Conservation (phyloP, 2,113 vertebrate species). For the Pholis gunnellus region DNA sequence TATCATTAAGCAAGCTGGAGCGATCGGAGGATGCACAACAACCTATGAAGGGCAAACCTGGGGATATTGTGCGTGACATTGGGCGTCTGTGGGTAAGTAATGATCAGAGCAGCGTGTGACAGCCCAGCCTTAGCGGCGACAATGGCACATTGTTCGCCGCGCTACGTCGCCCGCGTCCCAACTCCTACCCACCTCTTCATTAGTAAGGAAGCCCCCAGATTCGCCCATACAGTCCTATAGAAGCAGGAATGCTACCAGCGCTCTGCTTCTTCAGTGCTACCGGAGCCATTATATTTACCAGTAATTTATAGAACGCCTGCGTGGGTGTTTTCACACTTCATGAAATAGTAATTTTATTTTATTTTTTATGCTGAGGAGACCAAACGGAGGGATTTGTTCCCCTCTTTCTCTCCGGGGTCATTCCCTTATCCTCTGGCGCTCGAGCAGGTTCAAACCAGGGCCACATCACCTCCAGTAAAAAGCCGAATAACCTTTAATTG, state of each 20-base stretch:
- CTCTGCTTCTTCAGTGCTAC: constrained; percentile 46
- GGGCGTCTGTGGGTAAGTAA: constrained; percentile 74
- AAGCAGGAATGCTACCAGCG: constrained; percentile 10
- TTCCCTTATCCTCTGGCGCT: constrained; percentile 51
- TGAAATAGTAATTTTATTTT: constrained; percentile 32
- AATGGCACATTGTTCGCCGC: constrained; percentile 66
- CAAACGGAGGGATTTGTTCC: constrained; percentile 51
- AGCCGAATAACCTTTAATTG: constrained; percentile 76
- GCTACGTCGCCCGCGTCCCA: constrained; percentile 48
- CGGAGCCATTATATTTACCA: constrained; percentile 55
- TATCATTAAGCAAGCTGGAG: constrained; percentile 72
- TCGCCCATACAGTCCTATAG: constrained; percentile 34
- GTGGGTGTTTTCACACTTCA: constrained; percentile 63
- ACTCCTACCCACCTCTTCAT: constrained; percentile 66
- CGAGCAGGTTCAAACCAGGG: constrained; percentile 72
- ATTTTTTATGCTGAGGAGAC: constrained; percentile 53
- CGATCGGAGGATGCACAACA: constrained; percentile 73
- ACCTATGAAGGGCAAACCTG: constrained; percentile 80
- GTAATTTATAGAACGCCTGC: constrained; percentile 55
- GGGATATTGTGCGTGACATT: constrained; percentile 76
- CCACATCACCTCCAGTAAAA: constrained; percentile 56
- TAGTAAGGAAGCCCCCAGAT: constrained; percentile 51
- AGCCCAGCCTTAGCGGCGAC: constrained; percentile 55
- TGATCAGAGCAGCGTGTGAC: constrained; percentile 67
- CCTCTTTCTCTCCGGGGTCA: constrained; percentile 56